A percentile compares a stretch with the other conserved stretches of the same genome.
These are phyloP conservation scores for Thysanoteuthis rhombus DNA, from an alignment of 2,888 invertebrate species.

Conservation along the genomic window DNA sequence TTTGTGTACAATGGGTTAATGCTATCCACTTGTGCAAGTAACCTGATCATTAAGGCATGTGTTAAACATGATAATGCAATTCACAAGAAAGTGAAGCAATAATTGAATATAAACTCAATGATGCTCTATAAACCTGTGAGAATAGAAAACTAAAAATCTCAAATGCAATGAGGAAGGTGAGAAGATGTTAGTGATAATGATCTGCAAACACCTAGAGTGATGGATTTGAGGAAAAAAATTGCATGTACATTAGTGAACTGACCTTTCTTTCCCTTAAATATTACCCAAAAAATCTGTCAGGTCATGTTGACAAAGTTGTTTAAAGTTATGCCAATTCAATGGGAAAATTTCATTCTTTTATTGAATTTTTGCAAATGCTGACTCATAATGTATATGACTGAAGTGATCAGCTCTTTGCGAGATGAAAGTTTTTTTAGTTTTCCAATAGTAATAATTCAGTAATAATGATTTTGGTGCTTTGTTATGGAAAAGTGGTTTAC, in stretches of 20 bases:
- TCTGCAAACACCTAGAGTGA: not conserved
- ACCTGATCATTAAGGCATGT: not conserved
- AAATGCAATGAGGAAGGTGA: not conserved
- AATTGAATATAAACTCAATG: not conserved
- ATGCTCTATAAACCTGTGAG: not conserved
- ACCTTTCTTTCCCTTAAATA: not conserved
- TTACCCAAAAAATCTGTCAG: not conserved
- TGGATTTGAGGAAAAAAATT: not conserved
- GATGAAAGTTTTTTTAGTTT: too few relatives aligned
- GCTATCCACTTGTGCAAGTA: not conserved
- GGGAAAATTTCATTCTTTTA: not conserved
- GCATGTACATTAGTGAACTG: not conserved
- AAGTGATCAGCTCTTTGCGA: too few relatives aligned
- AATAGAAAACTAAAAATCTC: not conserved
- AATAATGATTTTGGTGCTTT: too few relatives aligned
- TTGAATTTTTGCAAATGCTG: too few relatives aligned
- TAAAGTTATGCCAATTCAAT: not conserved
- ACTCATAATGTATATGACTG: too few relatives aligned
- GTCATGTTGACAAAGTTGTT: not conserved
- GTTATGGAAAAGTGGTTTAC: too few relatives aligned
- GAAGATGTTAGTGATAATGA: not conserved
- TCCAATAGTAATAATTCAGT: too few relatives aligned
- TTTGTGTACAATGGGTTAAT: not conserved
- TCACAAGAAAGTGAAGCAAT: constrained; percentile 12
- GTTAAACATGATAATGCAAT: not conserved